These are phyloP conservation scores for Notothenia coriiceps DNA, from an alignment of 2,113 vertebrate species.

Conservation along the genomic window DNA sequence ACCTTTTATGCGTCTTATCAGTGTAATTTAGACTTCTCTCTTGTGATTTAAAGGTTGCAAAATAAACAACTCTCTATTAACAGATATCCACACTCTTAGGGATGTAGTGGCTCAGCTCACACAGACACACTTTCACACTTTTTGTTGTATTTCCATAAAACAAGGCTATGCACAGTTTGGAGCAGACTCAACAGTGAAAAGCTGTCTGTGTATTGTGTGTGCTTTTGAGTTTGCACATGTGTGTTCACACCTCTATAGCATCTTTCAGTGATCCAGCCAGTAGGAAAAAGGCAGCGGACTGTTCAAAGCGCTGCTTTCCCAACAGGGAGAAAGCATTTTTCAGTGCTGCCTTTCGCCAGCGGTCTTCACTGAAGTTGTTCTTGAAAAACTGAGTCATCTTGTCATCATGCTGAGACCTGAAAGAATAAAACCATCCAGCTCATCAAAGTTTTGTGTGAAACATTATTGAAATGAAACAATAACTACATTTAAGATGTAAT, in stretches of 20 bases:
- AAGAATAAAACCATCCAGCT: conserved; percentile 20
- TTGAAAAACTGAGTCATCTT: conserved; percentile 99
- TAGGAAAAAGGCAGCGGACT: conserved; percentile 97
- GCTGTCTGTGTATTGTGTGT: conserved; percentile 18
- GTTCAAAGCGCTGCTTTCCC: conserved; percentile 98
- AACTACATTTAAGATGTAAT: not conserved
- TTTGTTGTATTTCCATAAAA: conserved; percentile 35
- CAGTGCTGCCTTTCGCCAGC: conserved; percentile 97
- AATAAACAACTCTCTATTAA: conserved; percentile 24
- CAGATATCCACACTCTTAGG: conserved; percentile 20
- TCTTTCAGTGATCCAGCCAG: conserved; percentile 98
- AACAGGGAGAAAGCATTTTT: conserved; percentile 98
- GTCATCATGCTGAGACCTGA: conserved; percentile 95
- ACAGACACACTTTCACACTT: conserved; percentile 9
- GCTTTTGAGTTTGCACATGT: conserved; percentile 8
- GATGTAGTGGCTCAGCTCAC: conserved; percentile 8
- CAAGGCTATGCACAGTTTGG: conserved; percentile 36
- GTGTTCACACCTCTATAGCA: conserved; percentile 91
- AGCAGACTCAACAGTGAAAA: conserved; percentile 27
- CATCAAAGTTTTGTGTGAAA: not conserved
- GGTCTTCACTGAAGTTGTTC: conserved; percentile 96
- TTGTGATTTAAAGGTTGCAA: conserved; percentile 50
- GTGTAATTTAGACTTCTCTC: conserved; percentile 62
- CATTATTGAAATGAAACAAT: not conserved
- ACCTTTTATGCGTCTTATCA: conserved; percentile 63